phyloP scores from a whole-genome alignment of 2,888 invertebrate species.

The Entomobrya multifasciata region DNA sequence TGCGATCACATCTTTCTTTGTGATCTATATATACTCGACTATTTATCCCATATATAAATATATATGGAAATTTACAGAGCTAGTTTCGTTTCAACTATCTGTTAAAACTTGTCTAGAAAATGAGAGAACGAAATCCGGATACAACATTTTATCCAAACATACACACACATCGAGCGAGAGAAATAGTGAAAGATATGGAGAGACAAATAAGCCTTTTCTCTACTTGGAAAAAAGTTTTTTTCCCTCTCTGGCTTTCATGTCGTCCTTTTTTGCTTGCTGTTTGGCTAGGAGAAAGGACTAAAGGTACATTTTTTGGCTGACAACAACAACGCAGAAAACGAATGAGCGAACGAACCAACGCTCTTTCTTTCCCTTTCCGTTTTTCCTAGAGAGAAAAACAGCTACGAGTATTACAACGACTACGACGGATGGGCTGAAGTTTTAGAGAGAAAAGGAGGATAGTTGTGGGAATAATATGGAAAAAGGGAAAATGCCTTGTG shows the following conservation, averaged over 20 bases:
- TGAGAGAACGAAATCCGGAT: slow-evolving; percentile 44
- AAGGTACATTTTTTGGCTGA: slow-evolving; percentile 27
- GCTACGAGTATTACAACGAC: slow-evolving; percentile 37
- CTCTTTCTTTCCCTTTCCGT: neutral
- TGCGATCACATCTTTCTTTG: neutral
- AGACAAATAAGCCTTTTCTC: slow-evolving; percentile 50
- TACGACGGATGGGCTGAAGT: neutral
- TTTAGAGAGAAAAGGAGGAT: slow-evolving; percentile 13
- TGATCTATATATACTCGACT: neutral
- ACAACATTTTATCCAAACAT: slow-evolving; percentile 44
- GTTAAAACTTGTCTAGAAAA: too few species aligned
- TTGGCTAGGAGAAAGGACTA: slow-evolving; percentile 29
- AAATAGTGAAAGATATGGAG: neutral
- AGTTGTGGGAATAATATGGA: slow-evolving; percentile 56
- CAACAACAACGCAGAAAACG: slow-evolving; percentile 36
- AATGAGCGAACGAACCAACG: neutral
- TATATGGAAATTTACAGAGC: slow-evolving; percentile 2
- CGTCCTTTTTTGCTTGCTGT: slow-evolving; percentile 26
- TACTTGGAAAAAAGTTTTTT: slow-evolving; percentile 36
- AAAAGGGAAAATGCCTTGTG: slow-evolving; percentile 16
- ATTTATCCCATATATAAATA: neutral
- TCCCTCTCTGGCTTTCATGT: neutral
- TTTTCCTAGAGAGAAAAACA: neutral
- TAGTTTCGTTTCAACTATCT: too few species aligned
- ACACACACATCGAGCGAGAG: too few species aligned